A percentile compares a stretch with the other conserved stretches of the same genome.
Evolutionary conservation across 2,888 invertebrate species (phyloP).

Genomic region (Agrilus cyanescens): DNA sequence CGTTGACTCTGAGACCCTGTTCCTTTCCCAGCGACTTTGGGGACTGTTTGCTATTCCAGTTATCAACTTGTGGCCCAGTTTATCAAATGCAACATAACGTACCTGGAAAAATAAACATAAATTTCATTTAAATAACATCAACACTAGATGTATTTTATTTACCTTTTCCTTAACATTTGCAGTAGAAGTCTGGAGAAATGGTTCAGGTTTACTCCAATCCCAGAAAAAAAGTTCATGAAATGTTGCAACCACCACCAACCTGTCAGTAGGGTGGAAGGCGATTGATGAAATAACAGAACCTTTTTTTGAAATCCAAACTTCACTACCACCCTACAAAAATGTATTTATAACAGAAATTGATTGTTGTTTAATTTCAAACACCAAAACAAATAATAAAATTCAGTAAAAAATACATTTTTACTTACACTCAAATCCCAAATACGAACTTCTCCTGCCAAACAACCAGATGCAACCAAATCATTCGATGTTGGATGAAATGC

Average conservation of each 20-base stretch:
- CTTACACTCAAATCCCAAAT: slow-evolving; percentile 75
- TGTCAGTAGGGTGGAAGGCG: slow-evolving; percentile 75
- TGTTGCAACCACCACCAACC: slow-evolving; percentile 74
- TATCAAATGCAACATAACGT: slow-evolving; percentile 77
- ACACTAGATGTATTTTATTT: slow-evolving; percentile 17
- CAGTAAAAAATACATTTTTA: slow-evolving; percentile 7
- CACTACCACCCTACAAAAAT: slow-evolving; percentile 63
- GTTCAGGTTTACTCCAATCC: slow-evolving; percentile 74
- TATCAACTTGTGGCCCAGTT: slow-evolving; percentile 66
- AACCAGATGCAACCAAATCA: slow-evolving; percentile 77
- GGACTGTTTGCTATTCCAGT: slow-evolving; percentile 67
- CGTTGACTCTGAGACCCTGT: slow-evolving; percentile 24
- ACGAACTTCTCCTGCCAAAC: slow-evolving; percentile 78
- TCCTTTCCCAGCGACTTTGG: slow-evolving; percentile 41
- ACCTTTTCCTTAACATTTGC: slow-evolving; percentile 69
- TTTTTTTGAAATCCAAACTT: slow-evolving; percentile 64
- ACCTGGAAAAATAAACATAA: slow-evolving; percentile 23
- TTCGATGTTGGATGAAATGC: slow-evolving; percentile 78
- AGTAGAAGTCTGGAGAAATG: slow-evolving; percentile 65
- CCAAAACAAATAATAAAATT: neutral
- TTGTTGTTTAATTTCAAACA: neutral
- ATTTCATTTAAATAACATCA: slow-evolving; percentile 1
- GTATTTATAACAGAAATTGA: neutral
- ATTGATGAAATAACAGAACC: slow-evolving; percentile 73
- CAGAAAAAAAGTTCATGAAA: slow-evolving; percentile 77